These are phyloP conservation scores for Diachasmimorpha longicaudata DNA, from an alignment of 1,140 invertebrate genomes.

Conservation along the genomic window DNA sequence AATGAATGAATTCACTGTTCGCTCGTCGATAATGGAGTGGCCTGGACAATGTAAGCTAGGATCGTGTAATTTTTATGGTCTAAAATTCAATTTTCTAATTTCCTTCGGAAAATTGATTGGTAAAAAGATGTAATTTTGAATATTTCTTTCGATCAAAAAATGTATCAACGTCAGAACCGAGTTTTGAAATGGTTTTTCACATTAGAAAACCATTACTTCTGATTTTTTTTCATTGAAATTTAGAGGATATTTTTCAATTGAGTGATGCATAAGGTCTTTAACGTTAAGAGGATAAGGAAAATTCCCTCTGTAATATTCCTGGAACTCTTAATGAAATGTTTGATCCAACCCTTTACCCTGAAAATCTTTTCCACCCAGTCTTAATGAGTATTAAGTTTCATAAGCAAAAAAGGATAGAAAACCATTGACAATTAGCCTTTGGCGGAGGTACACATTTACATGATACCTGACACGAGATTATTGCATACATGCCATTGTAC, in stretches of 20 bases:
- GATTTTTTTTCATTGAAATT: not conserved
- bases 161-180: too few relatives aligned
- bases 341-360: not conserved
- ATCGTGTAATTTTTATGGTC: too few relatives aligned
- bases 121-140: too few relatives aligned
- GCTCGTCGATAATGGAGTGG: too few relatives aligned
- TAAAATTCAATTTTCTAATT: too few relatives aligned
- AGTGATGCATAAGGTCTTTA: not conserved
- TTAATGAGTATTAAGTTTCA: not conserved
- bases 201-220: too few relatives aligned
- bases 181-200: too few relatives aligned
- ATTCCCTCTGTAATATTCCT: not conserved
- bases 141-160: too few relatives aligned
- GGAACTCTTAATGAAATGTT: not conserved
- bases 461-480: conserved; percentile 36
- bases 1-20: too few relatives aligned
- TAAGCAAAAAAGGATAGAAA: not conserved
- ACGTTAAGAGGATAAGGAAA: not conserved
- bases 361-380: not conserved
- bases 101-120: too few relatives aligned
- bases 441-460: not conserved
- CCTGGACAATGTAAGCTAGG: too few relatives aligned
- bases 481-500: conserved; percentile 37
- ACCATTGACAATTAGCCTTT: not conserved
- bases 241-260: too few relatives aligned